Evolutionary conservation across 2,888 invertebrate genomes (phyloP), one percentile per base, ranked within the genome.

Genomic region (Drosophila formosana): DNA sequence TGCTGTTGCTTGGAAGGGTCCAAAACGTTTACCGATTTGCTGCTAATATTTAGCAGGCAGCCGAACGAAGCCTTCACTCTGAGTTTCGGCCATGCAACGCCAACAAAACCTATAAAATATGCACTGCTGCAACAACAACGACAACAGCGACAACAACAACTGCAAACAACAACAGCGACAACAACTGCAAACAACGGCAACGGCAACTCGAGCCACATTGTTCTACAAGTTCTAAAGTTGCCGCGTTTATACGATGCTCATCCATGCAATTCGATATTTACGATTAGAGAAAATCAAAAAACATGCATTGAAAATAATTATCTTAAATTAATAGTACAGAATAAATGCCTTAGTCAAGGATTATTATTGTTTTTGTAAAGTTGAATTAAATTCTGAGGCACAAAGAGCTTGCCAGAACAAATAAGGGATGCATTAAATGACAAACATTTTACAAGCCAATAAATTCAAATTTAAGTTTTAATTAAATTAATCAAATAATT

Each of bases 21-120:
- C 64, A 75, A 68, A 89, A 63, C 72, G 74, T 77, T 76, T 72
- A 79, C 80, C 80, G 87, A 87, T 86, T 83, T 81, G 82, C 72
- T 87, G 84, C 88, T 89, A 90, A 90, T 85, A 78, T 82, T 87
- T 66, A 63, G 63, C 75, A 75, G 80, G 51, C 63, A 65, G 55
- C 70, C 66, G 66, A 57, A 75, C 69, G 75, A 63, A 74, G 57
- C 34, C 73, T 64, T 70, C 66, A 72, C 62, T 56, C 62, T 58
- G 57, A 45, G 65, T 32, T 37, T 26, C 49, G 57, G 58, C 51
- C 56, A 8, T 23, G 66, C 37, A 75, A 75, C 66, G 64, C 39
- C 39, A 50, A 30, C 60, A 72, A 56, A 83, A 78, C 75, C 72
- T 70, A 73, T 78, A 75, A 83, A 81, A 81, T 76, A 75, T 72